Percentiles rank a stretch among this genome's conserved stretches.
phyloP scores from a whole-genome alignment of 2,888 invertebrate species.

The Lutraria lutraria region DNA sequence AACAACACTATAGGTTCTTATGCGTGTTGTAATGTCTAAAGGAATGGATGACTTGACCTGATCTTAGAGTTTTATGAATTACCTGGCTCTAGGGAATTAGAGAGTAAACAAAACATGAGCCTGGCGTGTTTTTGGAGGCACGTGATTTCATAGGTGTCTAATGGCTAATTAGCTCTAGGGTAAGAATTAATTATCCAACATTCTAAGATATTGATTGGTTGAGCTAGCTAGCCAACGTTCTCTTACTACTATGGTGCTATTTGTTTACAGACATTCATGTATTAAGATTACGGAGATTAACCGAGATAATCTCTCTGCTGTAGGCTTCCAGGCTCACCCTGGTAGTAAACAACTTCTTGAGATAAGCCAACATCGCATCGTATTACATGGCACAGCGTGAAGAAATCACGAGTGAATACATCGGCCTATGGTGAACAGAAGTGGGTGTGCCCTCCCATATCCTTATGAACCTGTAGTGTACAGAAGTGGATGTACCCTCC shows the following conservation, averaged over 20 bases:
- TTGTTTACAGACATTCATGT: neutral
- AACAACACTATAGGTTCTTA: too few species aligned
- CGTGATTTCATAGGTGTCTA: neutral
- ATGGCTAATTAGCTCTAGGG: neutral
- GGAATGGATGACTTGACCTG: too few species aligned
- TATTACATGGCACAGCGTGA: neutral
- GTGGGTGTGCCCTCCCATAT: neutral
- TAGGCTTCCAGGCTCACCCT: neutral
- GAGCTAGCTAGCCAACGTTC: neutral
- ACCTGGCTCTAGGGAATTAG: too few species aligned
- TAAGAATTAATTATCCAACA: neutral
- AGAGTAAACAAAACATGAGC: too few species aligned
- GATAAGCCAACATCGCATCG: neutral
- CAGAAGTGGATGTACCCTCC: neutral
- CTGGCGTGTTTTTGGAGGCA: neutral
- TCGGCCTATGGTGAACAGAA: neutral
- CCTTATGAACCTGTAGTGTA: neutral
- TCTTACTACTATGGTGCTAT: neutral
- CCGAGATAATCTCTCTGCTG: neutral
- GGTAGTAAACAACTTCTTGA: conserved; percentile 18
- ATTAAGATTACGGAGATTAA: neutral
- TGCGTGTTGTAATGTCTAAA: too few species aligned
- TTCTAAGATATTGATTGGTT: neutral
- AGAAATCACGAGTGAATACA: neutral
- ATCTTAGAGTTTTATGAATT: too few species aligned